A percentile compares a stretch with the other conserved stretches of the same genome.
Conservation (phyloP, 2,113 vertebrate species). For the Phocoena phocoena region DNA sequence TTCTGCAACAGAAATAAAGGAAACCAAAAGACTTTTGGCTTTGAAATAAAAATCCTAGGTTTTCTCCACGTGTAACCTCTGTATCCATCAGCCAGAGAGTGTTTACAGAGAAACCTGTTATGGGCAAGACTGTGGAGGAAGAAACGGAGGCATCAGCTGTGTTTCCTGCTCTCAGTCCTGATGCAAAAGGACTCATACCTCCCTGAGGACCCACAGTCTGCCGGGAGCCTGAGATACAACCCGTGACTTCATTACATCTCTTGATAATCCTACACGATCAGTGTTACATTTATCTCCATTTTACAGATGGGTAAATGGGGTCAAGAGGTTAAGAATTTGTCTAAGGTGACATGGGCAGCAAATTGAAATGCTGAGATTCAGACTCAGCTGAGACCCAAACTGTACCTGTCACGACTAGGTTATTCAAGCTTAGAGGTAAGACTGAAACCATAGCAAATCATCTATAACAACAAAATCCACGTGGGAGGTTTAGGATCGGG, state of each 20-base stretch:
- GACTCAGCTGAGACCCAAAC: no score
- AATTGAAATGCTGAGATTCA: not conserved
- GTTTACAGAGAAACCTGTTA: not conserved
- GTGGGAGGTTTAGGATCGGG: not conserved
- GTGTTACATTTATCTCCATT: not conserved
- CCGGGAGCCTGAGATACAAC: not conserved
- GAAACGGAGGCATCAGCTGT: no score
- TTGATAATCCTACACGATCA: not conserved
- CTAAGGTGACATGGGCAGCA: fast-evolving
- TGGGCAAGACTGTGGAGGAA: not conserved
- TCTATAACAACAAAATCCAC: fast-evolving
- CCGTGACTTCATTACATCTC: not conserved
- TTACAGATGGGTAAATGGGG: not conserved
- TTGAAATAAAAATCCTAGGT: not conserved
- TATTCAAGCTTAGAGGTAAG: not conserved
- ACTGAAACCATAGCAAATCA: not conserved
- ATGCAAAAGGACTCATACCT: fast-evolving
- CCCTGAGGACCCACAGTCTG: fast-evolving
- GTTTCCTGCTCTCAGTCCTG: not conserved
- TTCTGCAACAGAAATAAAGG: conserved; percentile 86
- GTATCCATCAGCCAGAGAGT: not conserved
- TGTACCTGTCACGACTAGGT: no score
- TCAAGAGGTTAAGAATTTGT: not conserved
- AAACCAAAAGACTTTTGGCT: not conserved
- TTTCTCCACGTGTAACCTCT: not conserved